Percentiles rank a stretch among this genome's conserved stretches.
phyloP scores from a whole-genome alignment of 1,140 invertebrate genomes.

The Sweltsa coloradensis region DNA sequence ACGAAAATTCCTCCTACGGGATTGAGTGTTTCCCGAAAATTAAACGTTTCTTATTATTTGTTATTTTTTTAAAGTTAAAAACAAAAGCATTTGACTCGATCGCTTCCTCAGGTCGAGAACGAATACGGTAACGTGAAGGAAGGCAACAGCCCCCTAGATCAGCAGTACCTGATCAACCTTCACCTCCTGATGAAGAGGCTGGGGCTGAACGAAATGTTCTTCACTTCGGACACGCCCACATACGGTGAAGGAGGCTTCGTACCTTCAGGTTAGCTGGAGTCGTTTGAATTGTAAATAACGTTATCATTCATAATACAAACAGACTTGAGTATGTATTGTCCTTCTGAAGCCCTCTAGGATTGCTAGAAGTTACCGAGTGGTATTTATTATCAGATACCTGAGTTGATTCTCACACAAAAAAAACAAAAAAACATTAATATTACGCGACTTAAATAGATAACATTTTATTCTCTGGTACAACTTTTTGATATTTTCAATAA shows the following conservation, averaged over 20 bases:
- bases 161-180: constrained; percentile 32
- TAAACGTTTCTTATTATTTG: too few species aligned
- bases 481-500: background rate
- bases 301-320: background rate
- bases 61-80: too few species aligned
- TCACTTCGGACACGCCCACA: constrained; percentile 36
- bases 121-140: constrained; percentile 35
- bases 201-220: constrained; percentile 34
- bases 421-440: background rate
- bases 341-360: background rate
- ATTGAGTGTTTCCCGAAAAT: too few species aligned
- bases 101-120: constrained; percentile 41
- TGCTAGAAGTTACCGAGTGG: background rate
- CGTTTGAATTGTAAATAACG: background rate
- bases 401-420: background rate
- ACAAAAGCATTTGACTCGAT: background rate
- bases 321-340: background rate
- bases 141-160: constrained; percentile 19
- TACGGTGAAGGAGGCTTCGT: background rate
- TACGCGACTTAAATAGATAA: background rate
- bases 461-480: background rate
- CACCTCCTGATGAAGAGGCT: constrained; percentile 26
- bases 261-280: background rate
- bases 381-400: background rate
- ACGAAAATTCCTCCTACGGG: too few species aligned